A percentile compares a stretch with the other conserved stretches of the same genome.
phyloP scores from a whole-genome alignment of 2,888 invertebrate genomes.

The Antheraea assamensis region DNA sequence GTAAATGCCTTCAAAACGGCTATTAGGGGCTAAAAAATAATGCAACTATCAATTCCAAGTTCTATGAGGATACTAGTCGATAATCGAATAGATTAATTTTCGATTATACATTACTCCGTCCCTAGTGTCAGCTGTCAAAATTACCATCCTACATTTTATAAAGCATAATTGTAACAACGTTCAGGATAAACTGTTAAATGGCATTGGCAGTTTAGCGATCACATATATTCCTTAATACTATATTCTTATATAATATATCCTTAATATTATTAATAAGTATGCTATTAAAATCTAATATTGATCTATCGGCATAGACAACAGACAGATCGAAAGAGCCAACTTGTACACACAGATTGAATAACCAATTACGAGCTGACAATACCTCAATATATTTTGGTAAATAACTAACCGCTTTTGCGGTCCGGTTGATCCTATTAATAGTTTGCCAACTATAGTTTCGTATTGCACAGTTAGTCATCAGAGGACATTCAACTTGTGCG shows the following conservation, averaged over 20 bases:
- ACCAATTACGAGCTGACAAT: neutral
- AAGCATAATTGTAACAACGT: too few relatives aligned
- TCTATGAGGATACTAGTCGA: too few relatives aligned
- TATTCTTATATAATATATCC: neutral
- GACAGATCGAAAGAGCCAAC: neutral
- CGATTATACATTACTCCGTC: too few relatives aligned
- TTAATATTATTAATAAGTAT: neutral
- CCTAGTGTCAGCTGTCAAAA: too few relatives aligned
- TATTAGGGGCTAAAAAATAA: too few relatives aligned
- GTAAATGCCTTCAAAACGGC: too few relatives aligned
- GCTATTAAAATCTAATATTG: neutral
- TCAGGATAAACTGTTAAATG: too few relatives aligned
- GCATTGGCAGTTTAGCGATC: too few relatives aligned
- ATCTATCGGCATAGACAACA: neutral
- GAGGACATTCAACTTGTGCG: neutral
- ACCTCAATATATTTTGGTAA: neutral
- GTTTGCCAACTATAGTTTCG: neutral
- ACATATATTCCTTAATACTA: neutral
- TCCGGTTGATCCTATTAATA: slow-evolving; percentile 2
- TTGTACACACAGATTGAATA: neutral
- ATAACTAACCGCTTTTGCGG: slow-evolving; percentile 3
- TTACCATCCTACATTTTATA: too few relatives aligned
- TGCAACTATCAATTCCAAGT: too few relatives aligned
- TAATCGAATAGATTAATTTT: too few relatives aligned
- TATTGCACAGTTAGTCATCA: neutral